Base-by-base conservation (phyloP, 2,888 invertebrate species). In the Listrodromus nycthemerus region DNA sequence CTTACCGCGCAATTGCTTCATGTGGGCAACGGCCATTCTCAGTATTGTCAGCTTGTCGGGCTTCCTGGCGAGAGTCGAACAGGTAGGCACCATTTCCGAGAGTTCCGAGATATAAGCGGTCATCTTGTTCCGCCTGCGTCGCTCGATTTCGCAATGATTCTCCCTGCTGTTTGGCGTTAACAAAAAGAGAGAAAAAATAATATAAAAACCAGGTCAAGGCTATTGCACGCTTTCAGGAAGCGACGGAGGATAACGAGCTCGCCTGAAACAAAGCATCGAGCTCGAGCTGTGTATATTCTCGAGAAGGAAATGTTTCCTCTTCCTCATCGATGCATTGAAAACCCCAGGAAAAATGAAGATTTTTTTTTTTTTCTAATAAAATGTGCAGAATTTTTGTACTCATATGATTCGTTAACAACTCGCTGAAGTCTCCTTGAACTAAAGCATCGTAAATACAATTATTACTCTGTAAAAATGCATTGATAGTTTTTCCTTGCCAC, bases 21-120 rank as follows among this genome's bases (percentile, higher is more conserved):
- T 99, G 94, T 99, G 99, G 24, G 99, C 98, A 83, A 99, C 99
- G 67, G 99, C 99, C 99, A 99, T 99, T 91, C 99, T 96, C 85
- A 99, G 96, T 93, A 99, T 99, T 90, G 99, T 99, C 86, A 99
- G 96, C 94, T 99, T 99, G 95, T 99, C 99, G 71, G 99, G 99
- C 94, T 99, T 99, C 88, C 99, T 96, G 78, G 99, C 99, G 89
- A 99, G 95, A 67, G 99, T 98, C 92, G 98, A 98, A 95, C 99
- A 99, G 91, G 99, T 99, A 91, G 99, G 99, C 92, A 99, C 99
- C 99, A 99, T 99, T 94, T 99, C 99, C 88, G 99, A 99, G 90
- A 99, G 95, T 95, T 99, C 99, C 92, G 99, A 99, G 94, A 99
- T 99, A 95, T 99, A 99, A 89, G 99, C 98, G 90, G 99, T 99